Base-by-base conservation (phyloP, 2,888 invertebrate genomes). In the Malthinus seriepunctatus region DNA sequence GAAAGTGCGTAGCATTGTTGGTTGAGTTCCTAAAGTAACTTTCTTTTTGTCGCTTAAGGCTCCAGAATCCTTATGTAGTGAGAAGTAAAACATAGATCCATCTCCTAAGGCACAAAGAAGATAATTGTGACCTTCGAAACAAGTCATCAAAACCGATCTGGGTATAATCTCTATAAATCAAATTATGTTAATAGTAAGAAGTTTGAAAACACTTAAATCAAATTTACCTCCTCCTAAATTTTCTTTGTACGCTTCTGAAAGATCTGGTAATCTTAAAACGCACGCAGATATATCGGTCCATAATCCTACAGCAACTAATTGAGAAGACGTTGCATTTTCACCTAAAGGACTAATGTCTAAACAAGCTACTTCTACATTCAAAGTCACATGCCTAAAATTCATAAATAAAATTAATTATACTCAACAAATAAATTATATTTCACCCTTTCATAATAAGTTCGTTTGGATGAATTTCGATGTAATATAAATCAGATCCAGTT, bases 261-360 rank as follows among this genome's bases (percentile, higher is more conserved):
- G 82, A 55, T 86, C 84, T 0, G 97, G 97, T 62, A 98, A 77
- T 8, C 87, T 84, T 23, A 97, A 81, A 62, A 97, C 87, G 8
- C 95, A 83, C 32, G 95, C 93, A 0, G 95, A 95, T 70, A 97
- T 96, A 73, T 98, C 97, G 0, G 95, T 97, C 99, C 99, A 99
- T 45, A 98, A 81, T 0, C 97, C 97, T 8, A 97, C 93, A 10
- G 95, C 95, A 34, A 93, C 89, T 58, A 95, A 81, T 50, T 88
- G 86, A 0, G 89, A 87, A 53, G 84, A 84, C 0, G 77, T 82
- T 3, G 83, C 82, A 1, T 83, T 83, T 39, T 84, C 83, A 47
- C 85, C 85, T 11, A 91, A 74, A 1, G 95, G 93, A 2, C 94
- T 93, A 47, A 98, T 86, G 80, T 98, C 97, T 51, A 99, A 78